These are phyloP conservation scores for Xylota sylvarum DNA, from an alignment of 2,888 invertebrate genomes.

Conservation along the genomic window DNA sequence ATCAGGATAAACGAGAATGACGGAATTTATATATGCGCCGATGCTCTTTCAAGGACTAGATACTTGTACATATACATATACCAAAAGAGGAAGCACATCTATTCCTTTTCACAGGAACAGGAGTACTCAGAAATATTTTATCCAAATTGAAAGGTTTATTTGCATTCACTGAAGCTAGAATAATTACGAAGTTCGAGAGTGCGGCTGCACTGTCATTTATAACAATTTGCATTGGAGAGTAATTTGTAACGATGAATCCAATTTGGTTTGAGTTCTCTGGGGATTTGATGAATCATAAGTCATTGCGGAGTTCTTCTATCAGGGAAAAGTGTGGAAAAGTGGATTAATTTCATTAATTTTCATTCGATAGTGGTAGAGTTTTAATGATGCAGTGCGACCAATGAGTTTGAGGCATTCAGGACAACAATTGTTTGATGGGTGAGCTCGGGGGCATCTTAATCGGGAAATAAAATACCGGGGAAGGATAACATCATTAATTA, in stretches of 20 bases:
- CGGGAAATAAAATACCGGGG: background rate
- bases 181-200: conserved; percentile 47
- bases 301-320: conserved; percentile 22
- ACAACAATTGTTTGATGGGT: conserved; percentile 13
- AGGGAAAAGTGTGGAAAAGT: conserved; percentile 47
- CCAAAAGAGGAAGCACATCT: conserved; percentile 39
- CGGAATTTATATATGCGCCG: conserved; percentile 44
- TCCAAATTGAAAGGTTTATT: conserved; percentile 77
- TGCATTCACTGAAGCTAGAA: conserved; percentile 63
- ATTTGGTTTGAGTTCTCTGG: conserved; percentile 43
- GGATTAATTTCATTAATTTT: conserved; percentile 76
- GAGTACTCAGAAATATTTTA: conserved; percentile 65
- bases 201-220: conserved; percentile 66
- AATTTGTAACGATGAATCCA: conserved; percentile 70
- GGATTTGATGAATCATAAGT: conserved; percentile 61
- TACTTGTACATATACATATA: background rate
- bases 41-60: conserved; percentile 54
- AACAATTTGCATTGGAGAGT: conserved; percentile 70
- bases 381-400: conserved; percentile 6
- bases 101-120: conserved; percentile 13
- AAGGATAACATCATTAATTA: conserved; percentile 9
- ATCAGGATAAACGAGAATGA: conserved; percentile 28
- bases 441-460: background rate
- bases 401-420: background rate
- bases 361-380: conserved; percentile 29